These are phyloP conservation scores for Tenodera sinensis DNA, from an alignment of 2,888 invertebrate species.

Conservation along the genomic window DNA sequence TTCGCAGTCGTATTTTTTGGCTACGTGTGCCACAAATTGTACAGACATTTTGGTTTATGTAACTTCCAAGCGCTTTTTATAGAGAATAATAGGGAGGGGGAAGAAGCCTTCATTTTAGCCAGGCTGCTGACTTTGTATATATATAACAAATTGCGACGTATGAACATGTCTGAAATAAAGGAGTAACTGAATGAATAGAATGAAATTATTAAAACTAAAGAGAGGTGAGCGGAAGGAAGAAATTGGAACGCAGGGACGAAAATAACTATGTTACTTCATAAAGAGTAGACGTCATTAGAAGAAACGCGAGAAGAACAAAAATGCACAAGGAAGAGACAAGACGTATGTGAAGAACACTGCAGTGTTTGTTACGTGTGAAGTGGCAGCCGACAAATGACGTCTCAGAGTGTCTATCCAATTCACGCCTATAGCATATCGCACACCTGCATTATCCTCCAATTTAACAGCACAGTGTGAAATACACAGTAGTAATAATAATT, in stretches of 20 bases:
- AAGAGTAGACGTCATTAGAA: not conserved
- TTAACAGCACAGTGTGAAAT: too few relatives aligned
- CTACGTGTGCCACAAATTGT: not conserved
- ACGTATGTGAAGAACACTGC: not conserved
- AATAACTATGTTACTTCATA: not conserved
- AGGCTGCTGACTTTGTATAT: not conserved
- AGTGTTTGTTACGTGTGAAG: not conserved
- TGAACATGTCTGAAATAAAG: not conserved
- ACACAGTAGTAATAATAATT: too few relatives aligned
- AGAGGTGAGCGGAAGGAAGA: not conserved
- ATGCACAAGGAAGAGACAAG: not conserved
- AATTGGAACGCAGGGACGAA: not conserved
- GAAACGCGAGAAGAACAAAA: not conserved
- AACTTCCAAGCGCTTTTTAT: not conserved
- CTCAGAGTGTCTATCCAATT: too few relatives aligned
- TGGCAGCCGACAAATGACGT: not conserved
- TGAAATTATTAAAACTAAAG: not conserved
- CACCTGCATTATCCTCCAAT: too few relatives aligned
- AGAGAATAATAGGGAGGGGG: not conserved
- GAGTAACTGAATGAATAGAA: not conserved
- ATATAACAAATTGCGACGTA: not conserved
- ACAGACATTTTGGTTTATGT: not conserved
- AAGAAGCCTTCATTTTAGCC: not conserved
- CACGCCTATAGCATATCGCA: too few relatives aligned
- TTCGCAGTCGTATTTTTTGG: not conserved